Evolutionary conservation across 2,888 invertebrate species (phyloP).

Genomic region (Scelioninae gen. 1): DNA sequence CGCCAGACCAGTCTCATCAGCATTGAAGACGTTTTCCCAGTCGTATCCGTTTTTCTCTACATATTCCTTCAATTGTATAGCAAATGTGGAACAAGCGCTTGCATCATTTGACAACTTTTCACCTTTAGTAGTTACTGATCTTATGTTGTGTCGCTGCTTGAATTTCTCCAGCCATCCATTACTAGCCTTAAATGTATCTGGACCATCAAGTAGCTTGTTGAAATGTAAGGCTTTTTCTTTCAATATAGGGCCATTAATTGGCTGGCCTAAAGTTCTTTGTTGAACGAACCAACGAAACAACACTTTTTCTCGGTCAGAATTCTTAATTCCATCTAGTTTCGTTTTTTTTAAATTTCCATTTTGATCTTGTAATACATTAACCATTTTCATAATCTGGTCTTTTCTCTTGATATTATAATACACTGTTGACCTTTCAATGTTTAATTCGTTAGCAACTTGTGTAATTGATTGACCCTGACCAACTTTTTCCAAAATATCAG

Average conservation of each 20-base stretch:
- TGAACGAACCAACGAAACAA: conserved; percentile 7
- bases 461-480: conserved; percentile 5
- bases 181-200: not conserved
- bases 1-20: conserved; percentile 71
- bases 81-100: not conserved
- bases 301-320: conserved; percentile 5
- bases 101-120: conserved; percentile 12
- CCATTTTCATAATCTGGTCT: not conserved
- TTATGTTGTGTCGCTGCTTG: not conserved
- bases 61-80: conserved; percentile 4
- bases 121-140: not conserved
- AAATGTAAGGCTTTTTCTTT: conserved; percentile 15
- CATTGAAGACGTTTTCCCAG: conserved; percentile 48
- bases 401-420: conserved; percentile 14
- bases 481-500: conserved; percentile 11
- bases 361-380: conserved; percentile 12
- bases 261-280: conserved; percentile 3
- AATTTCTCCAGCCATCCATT: conserved; percentile 14
- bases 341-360: conserved; percentile 10
- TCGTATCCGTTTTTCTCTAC: not conserved
- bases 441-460: conserved; percentile 4
- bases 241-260: conserved; percentile 10
- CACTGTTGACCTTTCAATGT: conserved; percentile 6
- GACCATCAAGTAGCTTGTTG: not conserved
- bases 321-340: conserved; percentile 17